Conservation (phyloP, 1,140 invertebrate species). For the Nasonia vitripennis region DNA sequence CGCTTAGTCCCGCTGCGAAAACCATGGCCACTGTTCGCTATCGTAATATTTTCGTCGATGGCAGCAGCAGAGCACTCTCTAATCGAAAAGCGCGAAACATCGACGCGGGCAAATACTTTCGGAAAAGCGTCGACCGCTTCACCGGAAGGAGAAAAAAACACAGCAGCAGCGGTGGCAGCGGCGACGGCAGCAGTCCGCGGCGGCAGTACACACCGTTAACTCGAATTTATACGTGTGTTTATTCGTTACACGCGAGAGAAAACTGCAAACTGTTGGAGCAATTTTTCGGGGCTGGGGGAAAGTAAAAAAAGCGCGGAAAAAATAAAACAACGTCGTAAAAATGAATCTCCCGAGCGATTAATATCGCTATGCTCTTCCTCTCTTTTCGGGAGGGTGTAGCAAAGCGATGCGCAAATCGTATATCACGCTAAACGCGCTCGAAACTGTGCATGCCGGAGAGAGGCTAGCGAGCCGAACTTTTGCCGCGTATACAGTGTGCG, state of each 20-base stretch:
- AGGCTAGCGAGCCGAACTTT: conserved; percentile 26
- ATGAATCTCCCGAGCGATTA: conserved; percentile 48
- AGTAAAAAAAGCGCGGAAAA: conserved; percentile 1
- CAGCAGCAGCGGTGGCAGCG: neutral
- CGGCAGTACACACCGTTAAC: conserved; percentile 23
- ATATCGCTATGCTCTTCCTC: conserved; percentile 34
- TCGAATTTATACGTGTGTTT: conserved; percentile 43
- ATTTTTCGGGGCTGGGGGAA: conserved; percentile 20
- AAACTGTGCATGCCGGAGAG: conserved; percentile 7
- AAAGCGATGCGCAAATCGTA: conserved; percentile 45
- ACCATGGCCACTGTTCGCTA: neutral
- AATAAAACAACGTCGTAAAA: conserved; percentile 43
- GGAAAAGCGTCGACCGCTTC: conserved; percentile 1
- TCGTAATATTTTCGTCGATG: conserved; percentile 12
- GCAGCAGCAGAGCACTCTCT: neutral
- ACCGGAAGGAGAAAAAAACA: conserved; percentile 8
- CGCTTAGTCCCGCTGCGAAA: no score
- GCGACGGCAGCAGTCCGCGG: no score
- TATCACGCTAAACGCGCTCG: conserved; percentile 44
- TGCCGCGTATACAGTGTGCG: neutral
- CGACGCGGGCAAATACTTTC: conserved; percentile 14
- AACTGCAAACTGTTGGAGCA: conserved; percentile 21
- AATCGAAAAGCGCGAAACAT: conserved; percentile 40
- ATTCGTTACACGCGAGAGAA: conserved; percentile 25
- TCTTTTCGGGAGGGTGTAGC: neutral